Conservation (phyloP, 2,113 vertebrate genomes). For the Vanacampus margaritifer region DNA sequence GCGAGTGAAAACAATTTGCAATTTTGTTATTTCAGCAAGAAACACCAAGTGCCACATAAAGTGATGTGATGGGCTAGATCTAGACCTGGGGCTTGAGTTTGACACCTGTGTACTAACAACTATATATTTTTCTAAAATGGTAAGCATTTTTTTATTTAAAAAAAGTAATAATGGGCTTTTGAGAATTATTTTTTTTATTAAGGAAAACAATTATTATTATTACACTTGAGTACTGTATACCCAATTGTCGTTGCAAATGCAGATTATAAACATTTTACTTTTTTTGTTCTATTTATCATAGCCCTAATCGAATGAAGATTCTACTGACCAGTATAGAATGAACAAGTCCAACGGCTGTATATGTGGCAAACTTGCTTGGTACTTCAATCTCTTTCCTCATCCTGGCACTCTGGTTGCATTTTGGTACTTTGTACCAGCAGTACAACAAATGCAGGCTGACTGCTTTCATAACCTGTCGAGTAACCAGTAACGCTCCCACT, state of each 20-base stretch:
- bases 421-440: slow-evolving; percentile 71
- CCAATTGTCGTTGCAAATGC: not conserved
- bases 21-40: too few species aligned
- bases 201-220: not conserved
- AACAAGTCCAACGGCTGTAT: slow-evolving; percentile 79
- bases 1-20: too few species aligned
- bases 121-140: too few species aligned
- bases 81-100: too few species aligned
- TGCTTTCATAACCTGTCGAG: slow-evolving; percentile 71
- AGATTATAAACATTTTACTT: not conserved
- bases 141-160: too few species aligned
- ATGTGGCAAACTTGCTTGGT: slow-evolving; percentile 87
- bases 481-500: slow-evolving; percentile 69
- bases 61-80: too few species aligned
- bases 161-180: too few species aligned
- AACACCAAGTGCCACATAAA: too few species aligned
- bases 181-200: too few species aligned
- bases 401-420: slow-evolving; percentile 64
- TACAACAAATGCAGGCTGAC: slow-evolving; percentile 72
- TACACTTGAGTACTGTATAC: not conserved
- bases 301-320: slow-evolving; percentile 74
- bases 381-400: slow-evolving; percentile 87
- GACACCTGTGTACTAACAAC: too few species aligned
- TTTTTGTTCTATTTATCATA: too few species aligned
- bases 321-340: slow-evolving; percentile 79